phyloP scores from a whole-genome alignment of 92 coral and sea anemone genomes.

The Meandrina meandrites region DNA sequence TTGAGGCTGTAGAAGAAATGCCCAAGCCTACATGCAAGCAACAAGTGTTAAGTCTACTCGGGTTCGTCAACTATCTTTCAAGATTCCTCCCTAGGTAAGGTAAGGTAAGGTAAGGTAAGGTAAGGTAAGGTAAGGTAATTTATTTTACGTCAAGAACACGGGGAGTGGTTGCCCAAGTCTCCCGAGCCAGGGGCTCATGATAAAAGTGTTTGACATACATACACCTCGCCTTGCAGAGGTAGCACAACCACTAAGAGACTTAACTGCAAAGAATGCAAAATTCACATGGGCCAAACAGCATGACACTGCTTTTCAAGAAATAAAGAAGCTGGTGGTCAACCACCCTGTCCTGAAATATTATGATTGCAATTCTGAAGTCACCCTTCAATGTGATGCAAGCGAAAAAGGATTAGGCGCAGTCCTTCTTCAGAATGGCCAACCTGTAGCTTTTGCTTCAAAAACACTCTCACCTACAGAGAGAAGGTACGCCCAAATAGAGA shows the following conservation, averaged over 20 bases:
- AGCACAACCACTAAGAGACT: slow-evolving; percentile 52
- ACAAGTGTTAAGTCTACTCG: slow-evolving; percentile 51
- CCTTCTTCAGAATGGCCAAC: slow-evolving; percentile 50
- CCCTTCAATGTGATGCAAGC: slow-evolving; percentile 23
- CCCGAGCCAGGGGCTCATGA: too few species aligned
- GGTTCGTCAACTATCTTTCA: slow-evolving; percentile 54
- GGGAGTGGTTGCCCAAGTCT: too few species aligned
- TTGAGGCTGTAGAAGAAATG: slow-evolving; percentile 40
- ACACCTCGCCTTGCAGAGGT: slow-evolving; percentile 47
- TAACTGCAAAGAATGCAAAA: slow-evolving; percentile 37
- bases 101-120: too few species aligned
- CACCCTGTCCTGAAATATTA: slow-evolving; percentile 39
- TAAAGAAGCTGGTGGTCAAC: slow-evolving; percentile 35
- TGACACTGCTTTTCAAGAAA: slow-evolving; percentile 53
- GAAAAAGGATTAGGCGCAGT: slow-evolving; percentile 46
- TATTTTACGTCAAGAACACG: too few species aligned
- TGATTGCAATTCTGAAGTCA: slow-evolving; percentile 25
- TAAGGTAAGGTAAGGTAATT: too few species aligned
- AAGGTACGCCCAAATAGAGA: too few species aligned
- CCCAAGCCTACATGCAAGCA: slow-evolving; percentile 34
- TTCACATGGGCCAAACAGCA: slow-evolving; percentile 55
- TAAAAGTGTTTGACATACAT: too few species aligned
- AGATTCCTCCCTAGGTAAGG: slow-evolving; percentile 54
- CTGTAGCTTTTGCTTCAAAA: slow-evolving; percentile 50
- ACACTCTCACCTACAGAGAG: too few species aligned